Percentiles rank a stretch among this genome's conserved stretches.
These are phyloP conservation scores for Hirtodrosophila histrioides DNA, from an alignment of 2,888 invertebrate genomes.

Conservation along the genomic window DNA sequence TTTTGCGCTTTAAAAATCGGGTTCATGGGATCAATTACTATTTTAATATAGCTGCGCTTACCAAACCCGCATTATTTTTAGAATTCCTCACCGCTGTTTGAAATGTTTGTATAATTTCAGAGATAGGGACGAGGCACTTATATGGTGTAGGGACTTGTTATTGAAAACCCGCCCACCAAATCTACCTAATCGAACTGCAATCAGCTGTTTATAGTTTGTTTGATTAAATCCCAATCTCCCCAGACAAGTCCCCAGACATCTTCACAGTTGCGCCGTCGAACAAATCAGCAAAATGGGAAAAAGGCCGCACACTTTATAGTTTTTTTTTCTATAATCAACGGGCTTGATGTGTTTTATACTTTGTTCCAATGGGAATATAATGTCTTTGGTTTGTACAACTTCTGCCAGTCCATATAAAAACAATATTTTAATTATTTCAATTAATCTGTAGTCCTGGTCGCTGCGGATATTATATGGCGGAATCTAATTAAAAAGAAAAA, in stretches of 20 bases:
- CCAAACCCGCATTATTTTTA: constrained; percentile 55
- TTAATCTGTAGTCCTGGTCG: too few species aligned
- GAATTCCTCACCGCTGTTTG: constrained; percentile 33
- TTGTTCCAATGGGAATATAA: constrained; percentile 28
- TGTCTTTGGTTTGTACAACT: too few species aligned
- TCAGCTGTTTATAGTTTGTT: constrained; percentile 37
- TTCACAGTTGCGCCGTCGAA: constrained; percentile 31
- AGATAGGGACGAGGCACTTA: constrained; percentile 14
- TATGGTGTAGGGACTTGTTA: constrained; percentile 30
- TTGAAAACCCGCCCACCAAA: constrained; percentile 51
- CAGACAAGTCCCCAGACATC: constrained; percentile 9
- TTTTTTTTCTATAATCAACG: constrained; percentile 24
- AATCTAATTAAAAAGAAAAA: too few species aligned
- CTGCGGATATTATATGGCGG: too few species aligned
- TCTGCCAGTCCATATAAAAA: too few species aligned
- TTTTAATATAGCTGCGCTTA: constrained; percentile 31
- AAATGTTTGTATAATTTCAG: constrained; percentile 13
- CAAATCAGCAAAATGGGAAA: constrained; percentile 25
- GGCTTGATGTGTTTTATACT: constrained; percentile 41
- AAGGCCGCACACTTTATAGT: constrained; percentile 33
- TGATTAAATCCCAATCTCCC: constrained; percentile 36
- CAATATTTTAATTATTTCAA: too few species aligned
- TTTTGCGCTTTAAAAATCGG: constrained; percentile 21
- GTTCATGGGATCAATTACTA: constrained; percentile 30
- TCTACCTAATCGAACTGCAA: constrained; percentile 35